Evolutionary conservation across 1,140 invertebrate species (phyloP).

Genomic region (Apis cerana): DNA sequence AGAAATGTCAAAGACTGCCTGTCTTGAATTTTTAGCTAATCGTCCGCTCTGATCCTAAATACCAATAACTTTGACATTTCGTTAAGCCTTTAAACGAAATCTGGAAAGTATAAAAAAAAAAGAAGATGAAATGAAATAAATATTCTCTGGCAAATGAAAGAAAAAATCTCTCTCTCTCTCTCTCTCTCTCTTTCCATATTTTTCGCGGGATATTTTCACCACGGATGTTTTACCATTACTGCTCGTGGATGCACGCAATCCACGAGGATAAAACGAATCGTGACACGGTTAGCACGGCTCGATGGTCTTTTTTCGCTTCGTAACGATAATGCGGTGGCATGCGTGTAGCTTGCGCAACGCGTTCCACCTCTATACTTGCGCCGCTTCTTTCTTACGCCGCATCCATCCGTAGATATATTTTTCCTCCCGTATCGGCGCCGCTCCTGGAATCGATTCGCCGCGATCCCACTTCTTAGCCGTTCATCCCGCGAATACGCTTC

Average conservation of each 20-base stretch:
- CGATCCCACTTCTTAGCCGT: constrained; percentile 41
- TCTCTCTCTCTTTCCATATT: no score
- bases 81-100: no score
- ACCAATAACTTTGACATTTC: no score
- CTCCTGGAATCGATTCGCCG: constrained; percentile 55
- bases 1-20: constrained; percentile 34
- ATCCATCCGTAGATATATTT: constrained; percentile 19
- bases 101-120: no score
- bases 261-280: constrained; percentile 12
- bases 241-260: not conserved
- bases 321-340: constrained; percentile 38
- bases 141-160: no score
- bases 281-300: constrained; percentile 19
- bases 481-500: not conserved
- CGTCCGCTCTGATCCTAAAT: no score
- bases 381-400: constrained; percentile 16
- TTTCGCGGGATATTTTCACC: not conserved
- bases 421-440: constrained; percentile 13
- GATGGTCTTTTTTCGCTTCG: constrained; percentile 27
- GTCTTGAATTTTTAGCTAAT: no score
- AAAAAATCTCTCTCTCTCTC: no score
- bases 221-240: constrained; percentile 10
- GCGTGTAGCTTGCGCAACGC: constrained; percentile 25
- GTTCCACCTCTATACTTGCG: not conserved
- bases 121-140: no score